Evolutionary conservation across 2,888 invertebrate genomes (phyloP).

Genomic region (Phrixothrix hirtus): DNA sequence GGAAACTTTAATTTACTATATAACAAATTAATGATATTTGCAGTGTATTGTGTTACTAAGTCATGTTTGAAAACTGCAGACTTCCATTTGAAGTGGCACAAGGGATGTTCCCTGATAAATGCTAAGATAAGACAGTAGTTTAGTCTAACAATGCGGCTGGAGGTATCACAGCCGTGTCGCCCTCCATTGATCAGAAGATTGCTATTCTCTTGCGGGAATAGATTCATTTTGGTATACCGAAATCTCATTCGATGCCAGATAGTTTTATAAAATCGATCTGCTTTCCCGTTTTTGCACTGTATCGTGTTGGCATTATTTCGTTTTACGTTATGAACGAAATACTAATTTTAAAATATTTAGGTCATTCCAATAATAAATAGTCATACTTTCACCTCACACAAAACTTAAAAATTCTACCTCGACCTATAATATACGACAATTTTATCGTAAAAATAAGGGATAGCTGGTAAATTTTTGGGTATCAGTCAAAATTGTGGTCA

Average conservation of each 20-base stretch:
- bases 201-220: slow-evolving; percentile 53
- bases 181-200: slow-evolving; percentile 54
- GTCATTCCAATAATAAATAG: slow-evolving; percentile 11
- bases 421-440: slow-evolving; percentile 9
- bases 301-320: background rate
- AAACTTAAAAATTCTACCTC: slow-evolving; percentile 13
- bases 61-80: slow-evolving; percentile 15
- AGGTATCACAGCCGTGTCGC: slow-evolving; percentile 50
- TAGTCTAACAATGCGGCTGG: slow-evolving; percentile 54
- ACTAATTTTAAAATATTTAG: slow-evolving; percentile 5
- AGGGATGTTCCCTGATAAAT: slow-evolving; percentile 48
- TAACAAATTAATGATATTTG: no score
- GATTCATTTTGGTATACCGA: slow-evolving; percentile 56
- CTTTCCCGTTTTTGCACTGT: slow-evolving; percentile 1
- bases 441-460: slow-evolving; percentile 7
- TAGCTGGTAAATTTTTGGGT: slow-evolving; percentile 22
- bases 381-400: slow-evolving; percentile 11
- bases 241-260: slow-evolving; percentile 39
- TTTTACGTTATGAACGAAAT: background rate
- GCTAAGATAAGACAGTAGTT: slow-evolving; percentile 54
- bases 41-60: no score
- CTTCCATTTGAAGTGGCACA: slow-evolving; percentile 23
- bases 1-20: background rate
- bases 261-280: slow-evolving; percentile 26
- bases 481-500: slow-evolving; percentile 34